phyloP scores from a whole-genome alignment of 2,888 invertebrate species.

The Mystacides longicornis region DNA sequence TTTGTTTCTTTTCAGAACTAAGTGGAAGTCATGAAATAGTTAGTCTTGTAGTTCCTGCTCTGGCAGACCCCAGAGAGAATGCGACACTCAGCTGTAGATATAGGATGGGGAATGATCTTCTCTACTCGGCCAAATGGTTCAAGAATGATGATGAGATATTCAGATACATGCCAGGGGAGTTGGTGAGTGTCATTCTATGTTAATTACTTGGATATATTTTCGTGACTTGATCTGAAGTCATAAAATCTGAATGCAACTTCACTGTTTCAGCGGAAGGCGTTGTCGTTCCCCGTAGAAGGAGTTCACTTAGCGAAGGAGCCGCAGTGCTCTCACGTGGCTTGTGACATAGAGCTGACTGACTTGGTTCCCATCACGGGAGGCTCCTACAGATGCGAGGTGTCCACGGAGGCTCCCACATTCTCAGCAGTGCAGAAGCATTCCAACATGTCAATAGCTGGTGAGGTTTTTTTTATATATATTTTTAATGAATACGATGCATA shows the following conservation, averaged over 20 bases:
- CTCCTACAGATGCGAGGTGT: slow-evolving; percentile 47
- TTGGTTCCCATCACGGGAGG: slow-evolving; percentile 36
- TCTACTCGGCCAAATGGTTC: slow-evolving; percentile 37
- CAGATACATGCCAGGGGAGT: slow-evolving; percentile 29
- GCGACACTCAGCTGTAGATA: slow-evolving; percentile 33
- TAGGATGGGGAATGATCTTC: slow-evolving; percentile 32
- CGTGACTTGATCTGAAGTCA: too few relatives aligned
- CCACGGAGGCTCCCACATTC: slow-evolving; percentile 45
- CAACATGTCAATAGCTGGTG: slow-evolving; percentile 45
- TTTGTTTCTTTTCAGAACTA: too few relatives aligned
- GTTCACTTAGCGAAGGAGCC: slow-evolving; percentile 19
- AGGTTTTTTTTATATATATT: too few relatives aligned
- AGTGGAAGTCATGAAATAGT: slow-evolving; percentile 27
- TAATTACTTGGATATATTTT: too few relatives aligned
- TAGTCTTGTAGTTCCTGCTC: slow-evolving; percentile 31
- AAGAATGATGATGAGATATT: slow-evolving; percentile 37
- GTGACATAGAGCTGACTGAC: slow-evolving; percentile 35
- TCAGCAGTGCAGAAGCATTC: slow-evolving; percentile 39
- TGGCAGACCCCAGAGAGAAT: slow-evolving; percentile 32
- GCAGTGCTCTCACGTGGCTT: slow-evolving; percentile 33
- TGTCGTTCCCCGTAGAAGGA: slow-evolving; percentile 11
- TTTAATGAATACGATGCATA: too few relatives aligned
- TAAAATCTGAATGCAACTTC: too few relatives aligned
- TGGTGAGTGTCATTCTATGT: too few relatives aligned
- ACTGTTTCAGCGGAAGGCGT: slow-evolving; percentile 11